Base-by-base conservation (phyloP, 2,888 invertebrate genomes). In the Melieria omissa region DNA sequence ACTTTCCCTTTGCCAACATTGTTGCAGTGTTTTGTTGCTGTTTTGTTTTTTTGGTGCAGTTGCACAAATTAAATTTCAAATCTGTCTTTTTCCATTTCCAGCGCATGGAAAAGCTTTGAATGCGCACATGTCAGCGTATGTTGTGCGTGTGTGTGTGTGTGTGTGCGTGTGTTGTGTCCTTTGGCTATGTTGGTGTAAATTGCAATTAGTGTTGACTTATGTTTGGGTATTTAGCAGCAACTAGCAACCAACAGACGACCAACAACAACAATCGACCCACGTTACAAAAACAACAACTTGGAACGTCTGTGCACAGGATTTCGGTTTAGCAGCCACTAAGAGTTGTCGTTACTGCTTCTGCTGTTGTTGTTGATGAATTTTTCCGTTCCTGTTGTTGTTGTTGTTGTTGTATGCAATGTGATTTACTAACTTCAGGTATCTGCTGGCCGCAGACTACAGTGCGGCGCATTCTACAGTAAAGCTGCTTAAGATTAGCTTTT, bases 61-160 rank as follows among this genome's bases (percentile, higher is more conserved):
- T 74, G 73, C 75, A 75, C 75, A 76, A 78, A 78, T 78, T 78
- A 78, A 78, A 77, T 78, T 75, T 76, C 75, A 76, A 77, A 76
- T 77, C 64, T 68, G 64, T 68, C 60, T 70, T 65, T 70, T 14
- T 57, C 46, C 69, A 29, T 16, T 65, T 62, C 54, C n/a, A 29
- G 29, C 29, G 29, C 29, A 29, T 29, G 29, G 29, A 29, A 8
- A 54, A 29, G 12, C n/a, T 58, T 58, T 58, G 16, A 8, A 10
- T 58, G n/a, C 10, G 16, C 16, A 14, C 6, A 14, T 58, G 58
- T 58, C n/a, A 8, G 58, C 41, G 58, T 58, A 10, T 12, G 58
- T 29, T 52, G 65, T 29, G 63, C 7, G 41, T 52, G 49, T 64
- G 64, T 64, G 41, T 52, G 49, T 44, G 16, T 47, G 29, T 14